Base-by-base conservation (phyloP, 2,888 invertebrate genomes). In the Gryllus longicercus region DNA sequence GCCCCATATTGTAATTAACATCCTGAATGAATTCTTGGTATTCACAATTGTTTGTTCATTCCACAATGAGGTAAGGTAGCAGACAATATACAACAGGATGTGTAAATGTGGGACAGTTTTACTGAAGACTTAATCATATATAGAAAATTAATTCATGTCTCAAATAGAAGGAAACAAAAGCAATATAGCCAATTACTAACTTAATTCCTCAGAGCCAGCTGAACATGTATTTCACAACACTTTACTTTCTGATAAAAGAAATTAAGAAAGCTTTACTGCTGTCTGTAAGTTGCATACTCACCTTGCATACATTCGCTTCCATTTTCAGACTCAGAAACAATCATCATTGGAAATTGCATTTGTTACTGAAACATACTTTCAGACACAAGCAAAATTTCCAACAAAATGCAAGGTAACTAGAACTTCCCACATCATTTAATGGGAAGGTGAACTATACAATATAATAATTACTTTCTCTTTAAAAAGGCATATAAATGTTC, bases 401-500 rank as follows among this genome's bases (percentile, higher is more conserved):
- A 63, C 14, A 63, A 63, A 63, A n/a, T 63, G 14, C 14, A 63
- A 38, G 38, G 38, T 38, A 38, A 38, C 38, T 38, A 38, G 38
- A 38, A 38, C 38, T 38, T 38, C 38, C 38, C 38, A 38, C 8
- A 38, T 38, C 38, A 38, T 38, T 38, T 38, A 38, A 38, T n/a
- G n/a, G 63, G 14, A 63, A 63, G 14, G 63, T n/a, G 16, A 63
- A 63, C 63, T 18, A 63, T 63, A 63, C 63, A 63, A 63, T 38
- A 63, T 63, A 63, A 38, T 63, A 63, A 63, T 63, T n/a, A 63
- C n/a, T 14, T 63, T 63, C 63, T n/a, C 63, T n/a, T 63, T 63
- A 63, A 63, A 63, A 63, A 63, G 14, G 63, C n/a, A n/a, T 63
- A 63, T 63, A 63, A 63, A 63, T 63, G 63, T 63, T n/a, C 63